Evolutionary conservation across 2,797 vertebrate species (phyloP).

Genomic region (Trichosurus vulpecula): DNA sequence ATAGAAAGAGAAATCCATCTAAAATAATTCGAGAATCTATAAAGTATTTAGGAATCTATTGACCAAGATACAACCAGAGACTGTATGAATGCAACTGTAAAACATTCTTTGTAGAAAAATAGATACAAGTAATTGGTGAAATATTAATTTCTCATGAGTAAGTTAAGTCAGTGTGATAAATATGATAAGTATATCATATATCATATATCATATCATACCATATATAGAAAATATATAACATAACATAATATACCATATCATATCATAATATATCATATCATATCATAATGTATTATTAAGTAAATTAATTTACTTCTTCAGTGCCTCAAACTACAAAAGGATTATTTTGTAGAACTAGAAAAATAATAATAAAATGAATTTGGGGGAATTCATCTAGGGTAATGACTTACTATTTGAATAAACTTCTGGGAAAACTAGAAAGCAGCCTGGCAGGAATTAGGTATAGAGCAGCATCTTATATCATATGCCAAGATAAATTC

Average conservation of each 20-base stretch:
- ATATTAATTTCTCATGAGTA: not conserved
- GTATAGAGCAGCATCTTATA: not conserved
- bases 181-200: no score
- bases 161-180: not conserved
- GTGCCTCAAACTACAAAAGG: not conserved
- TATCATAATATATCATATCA: no score
- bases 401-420: not conserved
- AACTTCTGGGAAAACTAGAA: not conserved
- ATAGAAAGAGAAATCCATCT: not conserved
- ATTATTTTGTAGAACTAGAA: not conserved
- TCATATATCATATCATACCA: no score
- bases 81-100: not conserved
- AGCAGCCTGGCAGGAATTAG: not conserved
- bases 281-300: no score
- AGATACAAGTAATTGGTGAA: not conserved
- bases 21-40: not conserved
- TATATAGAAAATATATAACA: no score
- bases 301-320: not conserved
- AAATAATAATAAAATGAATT: not conserved
- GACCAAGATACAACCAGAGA: not conserved
- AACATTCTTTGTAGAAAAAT: not conserved
- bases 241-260: no score
- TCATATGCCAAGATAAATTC: not conserved
- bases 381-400: not conserved
- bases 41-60: not conserved